Percentiles rank a stretch among this genome's conserved stretches.
These are phyloP conservation scores for Listrodromus nycthemerus DNA, from an alignment of 2,888 invertebrate species.

Conservation along the genomic window DNA sequence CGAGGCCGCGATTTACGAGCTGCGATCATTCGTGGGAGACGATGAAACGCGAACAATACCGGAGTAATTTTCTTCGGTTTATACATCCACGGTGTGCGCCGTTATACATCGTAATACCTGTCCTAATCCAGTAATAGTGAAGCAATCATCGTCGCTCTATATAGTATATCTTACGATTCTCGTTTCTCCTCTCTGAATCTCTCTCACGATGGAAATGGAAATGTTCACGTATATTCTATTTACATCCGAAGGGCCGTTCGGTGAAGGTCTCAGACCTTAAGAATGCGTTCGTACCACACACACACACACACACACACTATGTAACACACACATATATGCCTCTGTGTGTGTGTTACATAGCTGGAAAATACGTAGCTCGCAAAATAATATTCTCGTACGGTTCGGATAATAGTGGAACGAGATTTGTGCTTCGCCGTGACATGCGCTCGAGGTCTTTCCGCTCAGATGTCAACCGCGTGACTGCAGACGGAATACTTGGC, in stretches of 20 bases:
- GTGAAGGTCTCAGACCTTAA: constrained; percentile 68
- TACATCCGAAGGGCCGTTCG: constrained; percentile 66
- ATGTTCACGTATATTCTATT: constrained; percentile 55
- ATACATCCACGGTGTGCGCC: neutral
- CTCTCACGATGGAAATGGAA: constrained; percentile 9
- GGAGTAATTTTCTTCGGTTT: constrained; percentile 51
- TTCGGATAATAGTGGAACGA: neutral
- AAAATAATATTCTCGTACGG: constrained; percentile 53
- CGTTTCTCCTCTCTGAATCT: constrained; percentile 18
- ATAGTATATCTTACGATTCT: constrained; percentile 32
- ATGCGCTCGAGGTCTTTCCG: constrained; percentile 21
- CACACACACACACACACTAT: neutral
- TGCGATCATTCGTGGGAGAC: constrained; percentile 37
- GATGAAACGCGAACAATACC: constrained; percentile 46
- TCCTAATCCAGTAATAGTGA: constrained; percentile 25
- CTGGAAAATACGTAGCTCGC: neutral
- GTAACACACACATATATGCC: too few species aligned
- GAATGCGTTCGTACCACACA: constrained; percentile 11
- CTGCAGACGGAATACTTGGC: neutral
- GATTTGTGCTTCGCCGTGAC: constrained; percentile 8
- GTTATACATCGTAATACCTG: constrained; percentile 16
- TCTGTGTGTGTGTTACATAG: too few species aligned
- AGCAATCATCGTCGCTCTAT: constrained; percentile 40
- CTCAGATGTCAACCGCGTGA: neutral
- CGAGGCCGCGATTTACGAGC: constrained; percentile 52